Evolutionary conservation across 2,113 vertebrate genomes (phyloP), one percentile per base, ranked within the genome.

Genomic region (Vimba vimba): DNA sequence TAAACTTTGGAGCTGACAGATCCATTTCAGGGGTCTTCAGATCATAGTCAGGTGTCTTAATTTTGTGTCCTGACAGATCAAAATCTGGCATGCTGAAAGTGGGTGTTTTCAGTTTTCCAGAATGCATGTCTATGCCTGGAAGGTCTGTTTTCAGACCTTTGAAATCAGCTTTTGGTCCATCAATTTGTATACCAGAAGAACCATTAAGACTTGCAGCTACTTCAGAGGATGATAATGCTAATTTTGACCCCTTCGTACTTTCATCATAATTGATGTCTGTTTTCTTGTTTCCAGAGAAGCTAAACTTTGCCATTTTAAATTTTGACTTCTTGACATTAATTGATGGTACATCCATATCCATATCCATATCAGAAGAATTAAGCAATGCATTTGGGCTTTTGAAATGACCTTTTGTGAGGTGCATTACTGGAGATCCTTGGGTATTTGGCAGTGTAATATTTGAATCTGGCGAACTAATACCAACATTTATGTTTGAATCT

Each of bases 1-100:
- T 93, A 2, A 91, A 60, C 25, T 90, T 91, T 85, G 92, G 90
- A 52, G 66, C 33, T 75, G 84, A 91, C 19, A 91, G 12, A 89
- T 89, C 78, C 19, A 79, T 60, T 62, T 79, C 21, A 43, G 52
- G 77, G 0, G 52, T n/a, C 21, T 79, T 60, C 0, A 79, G 6
- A 33, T 79, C 62, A 10, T 91, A 4, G 84, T 90, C 89, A 0
- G 91, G 90, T 86, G 86, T 90, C 50, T 91, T 94, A 0, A 91
- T 0, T 88, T 93, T 90, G 90, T 23, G 33, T 79, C 52, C 33
- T 0, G 78, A 79, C 1, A 79, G 8, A 79, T 57, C 87, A 10
- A 91, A 62, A 50, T 90, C 86, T 52, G 92, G 89, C 57, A 86
- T 45, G 52, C 89, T 91, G 3, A 90, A 4, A 9, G 2, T 83